Base-by-base conservation (phyloP, 92 coral and sea anemone species). In the Ricordea florida region DNA sequence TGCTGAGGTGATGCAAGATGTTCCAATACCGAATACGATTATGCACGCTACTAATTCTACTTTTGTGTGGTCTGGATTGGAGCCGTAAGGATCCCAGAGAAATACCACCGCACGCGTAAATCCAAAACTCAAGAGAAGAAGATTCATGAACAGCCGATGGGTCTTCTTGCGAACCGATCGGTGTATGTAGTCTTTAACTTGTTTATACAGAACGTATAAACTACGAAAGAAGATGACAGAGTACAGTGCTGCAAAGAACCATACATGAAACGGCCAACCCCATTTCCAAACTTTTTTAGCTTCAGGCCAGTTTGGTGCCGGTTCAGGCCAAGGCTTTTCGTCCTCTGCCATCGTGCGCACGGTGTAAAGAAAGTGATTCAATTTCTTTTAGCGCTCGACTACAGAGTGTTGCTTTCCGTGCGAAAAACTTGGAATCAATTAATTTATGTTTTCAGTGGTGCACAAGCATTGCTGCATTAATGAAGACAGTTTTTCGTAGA, bases 1-100 rank as follows among this genome's bases (percentile, higher is more conserved):
- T 2, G 93, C 85, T 3, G 97, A 82, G 0, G 91, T 89, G 15
- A 89, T 55, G 16, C 89, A 79, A 22, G 94, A 85, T 10, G 87
- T 78, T 3, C 92, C 94, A 10, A 84, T 53, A 3, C 97, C 93
- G 15, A 24, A 53, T 7, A 64, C 28, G 14, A 89, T 50, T 23
- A 71, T 61, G 45, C 65, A 76, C 14, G 30, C 45, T 10, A 89
- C 37, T 15, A 61, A 43, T 23, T 76, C 57, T 34, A 59, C 21
- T 38, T 69, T 37, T 20, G 74, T 53, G 3, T 71, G 41, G 46
- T 36, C 26, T 8, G 66, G 57, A 23, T 37, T 30, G 2, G 80
- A 81, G 3, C 71, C 79, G 59, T 92, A 92, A 11, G 93, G 97
- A 51, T 88, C 62, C 55, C 86, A 30, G 34, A 85, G 53, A 11